Evolutionary conservation across 2,797 vertebrate genomes (phyloP).

Genomic region (Myoxocephalus aenaeus): DNA sequence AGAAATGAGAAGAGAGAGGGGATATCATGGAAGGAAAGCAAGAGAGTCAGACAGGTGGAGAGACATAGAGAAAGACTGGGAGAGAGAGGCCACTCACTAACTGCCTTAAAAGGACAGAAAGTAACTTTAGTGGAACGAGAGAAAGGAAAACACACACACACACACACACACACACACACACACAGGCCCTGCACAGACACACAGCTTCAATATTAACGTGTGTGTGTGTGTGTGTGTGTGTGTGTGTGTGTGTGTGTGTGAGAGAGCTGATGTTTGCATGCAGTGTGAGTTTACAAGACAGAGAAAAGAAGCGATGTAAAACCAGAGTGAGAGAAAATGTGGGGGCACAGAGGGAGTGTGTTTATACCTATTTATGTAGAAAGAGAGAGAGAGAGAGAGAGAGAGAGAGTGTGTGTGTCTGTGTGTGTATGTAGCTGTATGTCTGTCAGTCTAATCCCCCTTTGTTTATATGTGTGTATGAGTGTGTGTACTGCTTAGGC

Average conservation of each 20-base stretch:
- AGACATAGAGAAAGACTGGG: constrained; percentile 11
- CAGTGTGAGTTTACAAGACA: constrained; percentile 48
- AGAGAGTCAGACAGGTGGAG: constrained; percentile 32
- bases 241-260: constrained; percentile 6
- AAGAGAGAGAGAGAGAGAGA: neutral
- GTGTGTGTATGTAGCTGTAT: constrained; percentile 47
- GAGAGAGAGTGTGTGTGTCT: constrained; percentile 5
- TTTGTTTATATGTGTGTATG: constrained; percentile 72
- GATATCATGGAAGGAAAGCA: constrained; percentile 58
- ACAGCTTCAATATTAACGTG: constrained; percentile 29
- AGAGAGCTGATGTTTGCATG: constrained; percentile 7
- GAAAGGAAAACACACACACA: constrained; percentile 35
- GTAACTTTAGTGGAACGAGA: constrained; percentile 46
- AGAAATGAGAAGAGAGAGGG: constrained; percentile 40
- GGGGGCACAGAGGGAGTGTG: constrained; percentile 48
- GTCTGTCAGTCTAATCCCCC: constrained; percentile 71
- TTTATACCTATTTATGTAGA: constrained; percentile 50
- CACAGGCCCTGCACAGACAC: constrained; percentile 9
- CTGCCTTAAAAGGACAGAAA: constrained; percentile 83
- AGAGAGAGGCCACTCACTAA: constrained; percentile 47
- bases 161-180: neutral
- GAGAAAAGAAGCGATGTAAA: constrained; percentile 42
- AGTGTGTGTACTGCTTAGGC: constrained; percentile 79
- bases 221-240: constrained; percentile 27
- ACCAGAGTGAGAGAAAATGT: constrained; percentile 42